Evolutionary conservation across 2,113 vertebrate genomes (phyloP), one percentile per base, ranked within the genome.

Genomic region (Vidua macroura): DNA sequence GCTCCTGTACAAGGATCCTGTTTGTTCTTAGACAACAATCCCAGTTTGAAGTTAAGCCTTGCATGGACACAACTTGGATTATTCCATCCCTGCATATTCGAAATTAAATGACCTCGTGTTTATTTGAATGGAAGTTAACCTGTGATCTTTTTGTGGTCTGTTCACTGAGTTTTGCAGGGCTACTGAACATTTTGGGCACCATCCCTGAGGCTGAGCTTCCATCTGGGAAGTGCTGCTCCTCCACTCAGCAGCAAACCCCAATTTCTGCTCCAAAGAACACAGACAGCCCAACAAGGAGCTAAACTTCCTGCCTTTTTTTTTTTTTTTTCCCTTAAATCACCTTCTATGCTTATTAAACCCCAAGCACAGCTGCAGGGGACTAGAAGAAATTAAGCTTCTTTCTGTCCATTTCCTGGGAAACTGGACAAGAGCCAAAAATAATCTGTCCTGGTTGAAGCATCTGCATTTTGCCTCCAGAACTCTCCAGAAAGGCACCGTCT

Each of bases 341-440:
- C 67, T 48, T 41, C 35, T 72, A 17, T 14, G 48, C 75, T 91
- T 83, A 81, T 91, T 90, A 90, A 96, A 95, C 51, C 55, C 68
- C 44, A 75, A 90, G 90, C 86, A 70, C 67, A 90, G 87, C 93
- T 95, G 87, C 93, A 78, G 75, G 48, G 51, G 78, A 37, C 78
- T 64, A 24, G 13, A 62, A 90, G 90, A 90, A 95, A 79, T 91
- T 78, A 81, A 95, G 75, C 68, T 92, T 56, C 70, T 88, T 92
- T 94, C 89, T 92, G 72, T 64, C 76, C 31, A 92, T 88, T 96
- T 96, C 94, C 89, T 87, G 86, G 87, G 87, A 95, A 96, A 88
- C 52, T 90, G 95, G 82, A 60, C 30, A 49, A 31, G 30, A 70
- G 91, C 84, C 96, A 92, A 74, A 85, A 86, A 41, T n/a, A 87